Conservation (phyloP, 2,113 vertebrate genomes). For the Microtus pennsylvanicus region DNA sequence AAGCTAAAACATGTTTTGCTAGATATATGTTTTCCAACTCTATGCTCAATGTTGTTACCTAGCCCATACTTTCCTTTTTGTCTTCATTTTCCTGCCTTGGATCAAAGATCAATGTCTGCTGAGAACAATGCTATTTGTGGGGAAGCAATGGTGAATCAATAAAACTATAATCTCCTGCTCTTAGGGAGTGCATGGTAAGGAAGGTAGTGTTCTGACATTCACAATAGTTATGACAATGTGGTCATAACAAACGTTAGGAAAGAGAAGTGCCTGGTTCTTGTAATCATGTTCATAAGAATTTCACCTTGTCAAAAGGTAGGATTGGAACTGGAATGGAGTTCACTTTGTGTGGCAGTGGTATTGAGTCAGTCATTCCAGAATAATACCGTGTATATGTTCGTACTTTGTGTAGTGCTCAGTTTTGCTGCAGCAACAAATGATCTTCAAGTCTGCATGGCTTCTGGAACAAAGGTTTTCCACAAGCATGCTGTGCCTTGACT, state of each 20-base stretch:
- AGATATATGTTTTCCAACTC: neutral
- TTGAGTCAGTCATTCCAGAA: neutral
- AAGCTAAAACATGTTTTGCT: neutral
- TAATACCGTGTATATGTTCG: fast-evolving
- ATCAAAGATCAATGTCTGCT: neutral
- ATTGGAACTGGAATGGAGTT: neutral
- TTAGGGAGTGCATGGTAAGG: neutral
- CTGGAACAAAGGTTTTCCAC: neutral
- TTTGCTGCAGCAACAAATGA: neutral
- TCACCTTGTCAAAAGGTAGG: neutral
- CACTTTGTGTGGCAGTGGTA: neutral
- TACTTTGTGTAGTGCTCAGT: neutral
- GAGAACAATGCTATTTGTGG: neutral
- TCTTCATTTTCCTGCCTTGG: neutral
- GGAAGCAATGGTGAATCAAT: neutral
- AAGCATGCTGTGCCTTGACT: neutral
- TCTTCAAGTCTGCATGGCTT: neutral
- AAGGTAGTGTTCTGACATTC: neutral
- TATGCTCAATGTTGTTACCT: neutral
- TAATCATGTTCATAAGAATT: neutral
- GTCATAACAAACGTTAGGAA: neutral
- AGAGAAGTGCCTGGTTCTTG: neutral
- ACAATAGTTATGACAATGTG: neutral
- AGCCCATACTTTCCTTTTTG: neutral
- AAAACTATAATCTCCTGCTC: neutral